Evolutionary conservation across 2,888 invertebrate species (phyloP).

Genomic region (Plagodis dolabraria): DNA sequence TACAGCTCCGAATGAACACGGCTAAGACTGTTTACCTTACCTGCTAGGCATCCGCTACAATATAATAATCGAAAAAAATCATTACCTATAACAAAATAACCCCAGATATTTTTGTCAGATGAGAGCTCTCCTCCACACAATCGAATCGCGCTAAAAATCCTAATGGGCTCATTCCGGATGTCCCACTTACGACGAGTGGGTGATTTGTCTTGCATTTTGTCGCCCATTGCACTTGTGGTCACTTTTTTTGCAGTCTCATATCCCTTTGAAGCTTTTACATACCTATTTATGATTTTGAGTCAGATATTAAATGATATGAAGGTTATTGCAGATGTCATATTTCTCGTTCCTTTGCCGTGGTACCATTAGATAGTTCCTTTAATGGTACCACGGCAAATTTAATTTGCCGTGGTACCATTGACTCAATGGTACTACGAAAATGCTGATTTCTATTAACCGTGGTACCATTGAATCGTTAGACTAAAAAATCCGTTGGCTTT

Average conservation of each 20-base stretch:
- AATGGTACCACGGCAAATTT: too few species aligned
- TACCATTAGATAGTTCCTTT: too few species aligned
- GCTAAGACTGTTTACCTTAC: too few species aligned
- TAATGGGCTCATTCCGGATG: constrained; percentile 50
- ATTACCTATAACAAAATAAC: not conserved
- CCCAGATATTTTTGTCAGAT: constrained; percentile 12
- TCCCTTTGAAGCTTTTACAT: constrained; percentile 25
- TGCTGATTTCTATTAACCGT: too few species aligned
- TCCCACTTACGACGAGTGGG: constrained; percentile 40
- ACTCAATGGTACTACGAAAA: too few species aligned
- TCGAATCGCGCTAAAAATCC: constrained; percentile 48
- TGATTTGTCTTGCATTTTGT: constrained; percentile 38
- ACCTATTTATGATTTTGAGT: constrained; percentile 14
- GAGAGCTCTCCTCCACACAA: constrained; percentile 29
- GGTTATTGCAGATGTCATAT: constrained; percentile 26
- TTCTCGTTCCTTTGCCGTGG: too few species aligned
- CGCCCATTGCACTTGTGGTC: constrained; percentile 25
- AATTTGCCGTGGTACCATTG: too few species aligned
- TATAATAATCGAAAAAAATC: too few species aligned
- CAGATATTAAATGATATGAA: constrained; percentile 18
- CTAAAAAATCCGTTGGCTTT: too few species aligned
- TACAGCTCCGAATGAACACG: too few species aligned
- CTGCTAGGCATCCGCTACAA: too few species aligned
- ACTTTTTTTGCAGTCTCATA: constrained; percentile 28
- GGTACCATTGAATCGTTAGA: too few species aligned